Base-by-base conservation (phyloP, 1,140 invertebrate species). In the Epicauta chinensis region DNA sequence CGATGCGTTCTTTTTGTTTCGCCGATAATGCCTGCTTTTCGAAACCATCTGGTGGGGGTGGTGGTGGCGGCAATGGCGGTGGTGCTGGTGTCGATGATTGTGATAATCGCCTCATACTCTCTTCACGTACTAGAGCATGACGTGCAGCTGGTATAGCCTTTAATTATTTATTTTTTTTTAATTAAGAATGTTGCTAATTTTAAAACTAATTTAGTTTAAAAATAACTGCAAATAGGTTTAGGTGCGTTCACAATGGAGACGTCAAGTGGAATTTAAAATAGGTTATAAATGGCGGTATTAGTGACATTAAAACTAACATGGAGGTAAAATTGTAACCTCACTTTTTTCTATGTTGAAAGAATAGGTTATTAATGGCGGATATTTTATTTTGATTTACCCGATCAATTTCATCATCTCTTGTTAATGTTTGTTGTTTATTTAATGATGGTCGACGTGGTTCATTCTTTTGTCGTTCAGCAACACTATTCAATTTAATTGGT, bases 11-110 rank as follows among this genome's bases (percentile, higher is more conserved):
- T 30, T 78, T 58, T 59, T 83, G 80, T 6, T 67, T 64, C 0
- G 75, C 65, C 37, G 74, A 72, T 1, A 83, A 46, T 0, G 74
- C 72, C 11, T 67, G 75, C 63, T 68, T 74, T 15, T 66, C 32
- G 55, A 46, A 55, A 53, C 74, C 61, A 34, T 34, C 12, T 12
- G 32, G 32, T 16, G 62, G 68, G 60, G 72, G 65, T 2, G 53
- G 67, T 2, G 81, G 79, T 6, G 81, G 80, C n/a, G 84, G 84
- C 31, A 84, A 84, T 48, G 86, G 79, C 55, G 85, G 83, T 42
- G 83, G 82, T 44, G 84, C 84, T 36, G 85, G 76, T 3, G 81
- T 77, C 1, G 82, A 81, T 3, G 59, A 53, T 7, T 54, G 55
- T n/a, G 57, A 60, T 6, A 66, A 67, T 64, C 64, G 66, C 67